phyloP scores from a whole-genome alignment of 2,888 invertebrate genomes.

The Platypus cylindrus region DNA sequence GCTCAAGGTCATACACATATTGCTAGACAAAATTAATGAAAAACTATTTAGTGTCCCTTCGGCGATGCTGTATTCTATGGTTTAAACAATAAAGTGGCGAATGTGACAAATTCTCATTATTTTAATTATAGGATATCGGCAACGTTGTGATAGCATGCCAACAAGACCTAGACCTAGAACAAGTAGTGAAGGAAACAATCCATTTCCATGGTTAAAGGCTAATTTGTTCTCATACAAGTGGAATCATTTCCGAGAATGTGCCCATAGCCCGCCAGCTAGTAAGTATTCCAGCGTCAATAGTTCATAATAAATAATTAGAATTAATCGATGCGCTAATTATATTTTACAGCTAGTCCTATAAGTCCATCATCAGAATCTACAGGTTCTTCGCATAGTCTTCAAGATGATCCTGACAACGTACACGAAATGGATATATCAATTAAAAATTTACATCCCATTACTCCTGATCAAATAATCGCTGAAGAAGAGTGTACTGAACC shows the following conservation, averaged over 20 bases:
- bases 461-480: slow-evolving; percentile 51
- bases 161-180: slow-evolving; percentile 55
- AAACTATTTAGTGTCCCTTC: too few species aligned
- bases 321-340: neutral
- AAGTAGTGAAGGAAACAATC: slow-evolving; percentile 39
- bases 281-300: neutral
- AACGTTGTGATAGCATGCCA: slow-evolving; percentile 74
- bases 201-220: slow-evolving; percentile 20
- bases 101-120: slow-evolving; percentile 7
- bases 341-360: slow-evolving; percentile 12
- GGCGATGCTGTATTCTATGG: too few species aligned
- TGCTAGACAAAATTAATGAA: too few species aligned
- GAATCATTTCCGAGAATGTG: slow-evolving; percentile 33
- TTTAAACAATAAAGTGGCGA: too few species aligned
- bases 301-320: neutral
- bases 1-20: too few species aligned
- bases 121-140: slow-evolving; percentile 36
- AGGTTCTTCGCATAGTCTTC: slow-evolving; percentile 54
- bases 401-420: slow-evolving; percentile 44
- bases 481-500: slow-evolving; percentile 45
- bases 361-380: slow-evolving; percentile 49
- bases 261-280: slow-evolving; percentile 38
- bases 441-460: slow-evolving; percentile 35
- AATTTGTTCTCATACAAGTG: slow-evolving; percentile 28
- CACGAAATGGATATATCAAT: slow-evolving; percentile 20